A percentile compares a stretch with the other conserved stretches of the same genome.
Conservation (phyloP, 1,140 invertebrate genomes). For the Drosophila triauraria region DNA sequence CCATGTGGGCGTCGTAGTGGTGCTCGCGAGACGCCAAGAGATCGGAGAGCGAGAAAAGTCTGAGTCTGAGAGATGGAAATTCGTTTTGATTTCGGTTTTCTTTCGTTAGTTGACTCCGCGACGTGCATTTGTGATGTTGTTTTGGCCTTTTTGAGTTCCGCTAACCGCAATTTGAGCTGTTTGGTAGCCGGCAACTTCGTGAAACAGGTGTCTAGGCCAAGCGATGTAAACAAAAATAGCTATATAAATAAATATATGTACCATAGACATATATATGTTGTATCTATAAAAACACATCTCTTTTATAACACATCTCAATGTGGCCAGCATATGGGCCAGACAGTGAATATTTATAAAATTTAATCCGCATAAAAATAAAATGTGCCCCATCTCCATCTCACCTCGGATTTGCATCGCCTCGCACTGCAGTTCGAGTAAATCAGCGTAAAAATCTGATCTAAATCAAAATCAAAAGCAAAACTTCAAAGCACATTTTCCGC, state of each 20-base stretch:
- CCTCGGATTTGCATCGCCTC: slow-evolving; percentile 19
- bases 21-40: slow-evolving; percentile 43
- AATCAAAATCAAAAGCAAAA: slow-evolving; percentile 60
- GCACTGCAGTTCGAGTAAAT: slow-evolving; percentile 47
- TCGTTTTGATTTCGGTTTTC: slow-evolving; percentile 59
- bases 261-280: not conserved
- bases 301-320: slow-evolving; percentile 18
- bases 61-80: slow-evolving; percentile 33
- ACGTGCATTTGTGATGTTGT: slow-evolving; percentile 76
- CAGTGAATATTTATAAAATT: slow-evolving; percentile 33
- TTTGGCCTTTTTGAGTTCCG: slow-evolving; percentile 53
- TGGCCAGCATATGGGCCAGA: slow-evolving; percentile 46
- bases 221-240: slow-evolving; percentile 71
- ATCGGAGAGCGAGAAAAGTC: slow-evolving; percentile 9
- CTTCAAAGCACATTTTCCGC: slow-evolving; percentile 73
- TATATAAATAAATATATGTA: slow-evolving; percentile 32
- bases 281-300: slow-evolving; percentile 16
- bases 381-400: slow-evolving; percentile 13
- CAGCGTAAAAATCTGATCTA: slow-evolving; percentile 37
- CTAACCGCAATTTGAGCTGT: slow-evolving; percentile 45
- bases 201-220: slow-evolving; percentile 70
- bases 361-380: slow-evolving; percentile 50
- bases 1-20: slow-evolving; percentile 31
- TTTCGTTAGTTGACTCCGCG: slow-evolving; percentile 68
- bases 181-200: slow-evolving; percentile 44